phyloP scores from a whole-genome alignment of 2,797 vertebrate genomes.

The Salarias fasciatus region DNA sequence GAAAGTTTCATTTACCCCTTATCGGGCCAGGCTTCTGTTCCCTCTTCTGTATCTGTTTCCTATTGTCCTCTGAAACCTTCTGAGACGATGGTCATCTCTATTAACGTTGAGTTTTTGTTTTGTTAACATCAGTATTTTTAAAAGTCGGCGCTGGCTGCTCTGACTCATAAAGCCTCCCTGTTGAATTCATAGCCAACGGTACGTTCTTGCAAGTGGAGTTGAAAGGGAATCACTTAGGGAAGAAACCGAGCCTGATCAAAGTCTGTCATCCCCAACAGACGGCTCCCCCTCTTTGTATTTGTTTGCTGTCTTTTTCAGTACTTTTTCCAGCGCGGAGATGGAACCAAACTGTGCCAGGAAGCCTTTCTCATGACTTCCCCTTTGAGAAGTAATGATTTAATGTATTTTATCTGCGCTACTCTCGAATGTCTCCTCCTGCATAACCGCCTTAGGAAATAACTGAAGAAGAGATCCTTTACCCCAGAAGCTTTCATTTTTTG shows the following conservation, averaged over 20 bases:
- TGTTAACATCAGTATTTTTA: conserved; percentile 50
- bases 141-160: conserved; percentile 26
- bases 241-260: conserved; percentile 52
- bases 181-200: conserved; percentile 23
- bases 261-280: conserved; percentile 44
- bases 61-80: conserved; percentile 7
- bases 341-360: conserved; percentile 21
- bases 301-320: conserved; percentile 16
- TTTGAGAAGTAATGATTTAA: conserved; percentile 33
- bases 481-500: conserved; percentile 10
- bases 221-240: conserved; percentile 61
- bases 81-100: conserved; percentile 25
- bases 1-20: too few relatives aligned
- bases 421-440: not conserved
- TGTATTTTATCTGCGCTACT: conserved; percentile 3
- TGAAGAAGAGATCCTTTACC: conserved; percentile 3
- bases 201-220: conserved; percentile 42
- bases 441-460: conserved; percentile 9
- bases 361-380: conserved; percentile 26
- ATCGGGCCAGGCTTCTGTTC: too few relatives aligned
- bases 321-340: conserved; percentile 5
- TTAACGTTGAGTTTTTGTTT: conserved; percentile 46
- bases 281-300: conserved; percentile 38
- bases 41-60: too few relatives aligned
- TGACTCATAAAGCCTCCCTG: conserved; percentile 47